Evolutionary conservation across 2,113 vertebrate species (phyloP).

Genomic region (Anas platyrhynchos): DNA sequence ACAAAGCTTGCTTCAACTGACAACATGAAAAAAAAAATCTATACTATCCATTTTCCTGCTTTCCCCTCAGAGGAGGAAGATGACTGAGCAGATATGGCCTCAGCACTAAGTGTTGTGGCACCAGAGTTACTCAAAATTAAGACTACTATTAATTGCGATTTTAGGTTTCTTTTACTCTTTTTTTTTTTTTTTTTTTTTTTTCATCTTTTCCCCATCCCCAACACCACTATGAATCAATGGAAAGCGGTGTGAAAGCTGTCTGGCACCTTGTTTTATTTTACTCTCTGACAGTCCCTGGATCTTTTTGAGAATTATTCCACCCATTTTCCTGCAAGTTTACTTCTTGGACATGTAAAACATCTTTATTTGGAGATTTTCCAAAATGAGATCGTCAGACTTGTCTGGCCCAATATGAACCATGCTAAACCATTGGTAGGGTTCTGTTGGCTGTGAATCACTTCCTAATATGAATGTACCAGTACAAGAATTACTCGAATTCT

Average conservation of each 20-base stretch:
- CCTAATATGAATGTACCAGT: not conserved
- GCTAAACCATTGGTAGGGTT: not conserved
- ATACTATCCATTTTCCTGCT: not conserved
- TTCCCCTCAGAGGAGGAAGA: not conserved
- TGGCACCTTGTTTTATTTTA: not conserved
- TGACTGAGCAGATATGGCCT: not conserved
- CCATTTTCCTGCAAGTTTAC: not conserved
- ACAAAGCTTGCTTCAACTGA: not conserved
- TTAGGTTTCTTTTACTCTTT: not conserved
- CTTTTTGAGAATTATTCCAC: not conserved
- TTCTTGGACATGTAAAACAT: not conserved
- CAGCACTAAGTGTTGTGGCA: not conserved
- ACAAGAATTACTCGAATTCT: not conserved
- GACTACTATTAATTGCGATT: not conserved
- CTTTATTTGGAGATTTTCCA: not conserved
- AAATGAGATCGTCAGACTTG: not conserved
- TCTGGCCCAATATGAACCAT: not conserved
- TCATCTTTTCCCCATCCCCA: not conserved
- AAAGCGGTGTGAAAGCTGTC: not conserved
- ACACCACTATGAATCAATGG: not conserved
- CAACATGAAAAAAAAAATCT: not conserved
- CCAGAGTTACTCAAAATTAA: not conserved
- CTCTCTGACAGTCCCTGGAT: not conserved
- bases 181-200: not conserved
- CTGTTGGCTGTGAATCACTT: not conserved